A percentile compares a stretch with the other conserved stretches of the same genome.
phyloP scores from a whole-genome alignment of 2,113 vertebrate genomes.

The Podilymbus podiceps region DNA sequence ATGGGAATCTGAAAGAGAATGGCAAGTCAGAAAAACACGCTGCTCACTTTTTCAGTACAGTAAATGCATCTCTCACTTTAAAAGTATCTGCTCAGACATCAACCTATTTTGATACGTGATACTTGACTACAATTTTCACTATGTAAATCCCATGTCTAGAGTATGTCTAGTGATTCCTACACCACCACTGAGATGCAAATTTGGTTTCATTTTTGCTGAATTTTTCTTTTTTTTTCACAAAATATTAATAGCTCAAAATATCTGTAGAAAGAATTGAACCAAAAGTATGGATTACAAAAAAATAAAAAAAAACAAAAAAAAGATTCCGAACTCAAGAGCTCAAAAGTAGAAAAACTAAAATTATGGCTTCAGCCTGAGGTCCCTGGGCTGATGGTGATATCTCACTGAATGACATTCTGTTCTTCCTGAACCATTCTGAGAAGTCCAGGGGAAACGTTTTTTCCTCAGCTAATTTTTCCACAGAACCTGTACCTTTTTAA shows the following conservation, averaged over 20 bases:
- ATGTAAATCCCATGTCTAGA: background rate
- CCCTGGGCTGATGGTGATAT: background rate
- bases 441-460: constrained; percentile 34
- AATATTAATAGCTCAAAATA: background rate
- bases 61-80: background rate
- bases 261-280: background rate
- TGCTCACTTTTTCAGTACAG: background rate
- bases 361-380: background rate
- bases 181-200: background rate
- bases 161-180: background rate
- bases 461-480: constrained; percentile 17
- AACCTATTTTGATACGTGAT: background rate
- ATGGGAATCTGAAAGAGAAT: background rate
- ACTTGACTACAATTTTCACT: background rate
- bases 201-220: background rate
- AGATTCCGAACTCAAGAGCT: background rate
- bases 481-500: constrained; percentile 3
- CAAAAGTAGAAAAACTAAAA: background rate
- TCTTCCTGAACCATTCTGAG: background rate
- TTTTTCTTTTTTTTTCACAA: background rate
- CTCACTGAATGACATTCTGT: background rate
- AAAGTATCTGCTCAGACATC: background rate
- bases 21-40: background rate
- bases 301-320: background rate
- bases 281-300: background rate